Conservation (phyloP, 2,113 vertebrate species). For the Notothenia rossii region DNA sequence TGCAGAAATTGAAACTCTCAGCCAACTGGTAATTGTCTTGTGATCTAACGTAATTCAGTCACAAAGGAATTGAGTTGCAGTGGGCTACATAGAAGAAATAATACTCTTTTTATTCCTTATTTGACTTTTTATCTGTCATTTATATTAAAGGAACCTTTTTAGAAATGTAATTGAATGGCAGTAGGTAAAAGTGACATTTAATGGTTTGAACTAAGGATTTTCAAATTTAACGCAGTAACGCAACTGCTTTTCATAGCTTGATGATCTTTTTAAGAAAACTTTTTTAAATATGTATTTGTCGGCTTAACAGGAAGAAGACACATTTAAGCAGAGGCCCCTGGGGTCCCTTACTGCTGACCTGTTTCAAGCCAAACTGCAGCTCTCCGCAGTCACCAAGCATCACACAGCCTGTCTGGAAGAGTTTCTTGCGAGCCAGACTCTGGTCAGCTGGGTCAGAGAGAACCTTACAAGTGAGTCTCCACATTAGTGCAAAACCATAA, state of each 20-base stretch:
- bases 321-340: constrained; percentile 68
- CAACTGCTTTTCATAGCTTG: background rate
- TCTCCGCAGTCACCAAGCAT: constrained; percentile 64
- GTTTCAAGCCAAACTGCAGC: constrained; percentile 54
- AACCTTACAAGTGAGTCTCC: constrained; percentile 71
- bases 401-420: constrained; percentile 77
- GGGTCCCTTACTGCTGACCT: constrained; percentile 67
- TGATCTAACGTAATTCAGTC: background rate
- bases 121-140: background rate
- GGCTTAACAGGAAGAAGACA: constrained; percentile 64
- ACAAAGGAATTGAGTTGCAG: background rate
- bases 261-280: background rate
- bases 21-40: constrained; percentile 72
- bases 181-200: too few species aligned
- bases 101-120: background rate
- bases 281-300: fast-evolving
- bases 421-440: constrained; percentile 68
- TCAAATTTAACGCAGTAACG: too few species aligned
- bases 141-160: background rate
- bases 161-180: background rate
- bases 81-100: background rate
- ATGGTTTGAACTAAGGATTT: too few species aligned
- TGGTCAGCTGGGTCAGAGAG: constrained; percentile 77
- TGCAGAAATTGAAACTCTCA: constrained; percentile 62
- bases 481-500: background rate